These are phyloP conservation scores for Anguilla marmorata DNA, from an alignment of 2,797 vertebrate genomes.

Conservation along the genomic window DNA sequence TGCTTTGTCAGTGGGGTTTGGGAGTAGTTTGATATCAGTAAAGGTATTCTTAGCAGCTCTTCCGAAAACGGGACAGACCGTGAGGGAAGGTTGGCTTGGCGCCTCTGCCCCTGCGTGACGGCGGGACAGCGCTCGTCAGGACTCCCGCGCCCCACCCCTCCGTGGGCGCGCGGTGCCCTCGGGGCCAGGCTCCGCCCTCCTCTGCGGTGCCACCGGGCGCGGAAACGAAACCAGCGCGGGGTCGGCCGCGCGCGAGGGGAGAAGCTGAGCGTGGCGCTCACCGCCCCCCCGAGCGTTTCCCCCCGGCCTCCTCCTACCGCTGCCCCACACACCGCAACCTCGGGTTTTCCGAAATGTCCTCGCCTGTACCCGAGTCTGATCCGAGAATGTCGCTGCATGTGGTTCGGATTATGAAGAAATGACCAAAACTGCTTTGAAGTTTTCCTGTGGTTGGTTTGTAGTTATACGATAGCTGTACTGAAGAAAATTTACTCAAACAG, in stretches of 20 bases:
- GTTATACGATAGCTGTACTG: background rate
- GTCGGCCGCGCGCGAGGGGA: background rate
- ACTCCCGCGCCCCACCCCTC: background rate
- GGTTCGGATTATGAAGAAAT: background rate
- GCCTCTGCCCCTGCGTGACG: background rate
- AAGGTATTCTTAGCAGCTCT: background rate
- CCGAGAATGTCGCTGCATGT: background rate
- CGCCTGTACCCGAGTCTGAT: background rate
- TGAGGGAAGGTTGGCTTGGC: background rate
- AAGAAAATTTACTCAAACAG: background rate
- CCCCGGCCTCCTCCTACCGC: background rate
- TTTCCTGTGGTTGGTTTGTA: background rate
- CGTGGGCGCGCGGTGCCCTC: background rate
- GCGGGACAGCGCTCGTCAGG: background rate
- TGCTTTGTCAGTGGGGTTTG: background rate
- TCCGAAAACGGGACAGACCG: background rate
- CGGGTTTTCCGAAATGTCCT: background rate
- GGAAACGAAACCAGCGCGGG: background rate
- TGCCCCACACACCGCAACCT: background rate
- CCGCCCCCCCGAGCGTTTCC: background rate
- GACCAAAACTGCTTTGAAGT: background rate
- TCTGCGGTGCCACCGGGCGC: background rate
- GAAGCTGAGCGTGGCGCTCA: background rate
- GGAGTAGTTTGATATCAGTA: background rate
- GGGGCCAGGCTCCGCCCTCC: background rate